A percentile compares a stretch with the other conserved stretches of the same genome.
These are phyloP conservation scores for Torymus aiolomorphi DNA, from an alignment of 2,888 invertebrate species.

Conservation along the genomic window DNA sequence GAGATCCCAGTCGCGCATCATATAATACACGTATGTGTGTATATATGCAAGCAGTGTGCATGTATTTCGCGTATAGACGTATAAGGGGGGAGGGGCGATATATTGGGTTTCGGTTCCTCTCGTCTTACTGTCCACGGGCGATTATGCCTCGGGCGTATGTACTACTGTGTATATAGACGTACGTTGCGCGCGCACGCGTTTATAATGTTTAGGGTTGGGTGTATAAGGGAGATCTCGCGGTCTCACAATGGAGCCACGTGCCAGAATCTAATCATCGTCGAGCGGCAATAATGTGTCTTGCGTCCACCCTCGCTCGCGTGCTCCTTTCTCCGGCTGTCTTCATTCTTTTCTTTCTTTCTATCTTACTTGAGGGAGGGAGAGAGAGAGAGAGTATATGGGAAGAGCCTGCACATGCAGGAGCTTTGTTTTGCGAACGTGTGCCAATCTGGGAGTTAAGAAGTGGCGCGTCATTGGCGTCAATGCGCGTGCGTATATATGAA, in stretches of 20 bases:
- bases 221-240: slow-evolving; percentile 58
- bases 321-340: not conserved
- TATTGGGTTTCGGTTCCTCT: slow-evolving; percentile 60
- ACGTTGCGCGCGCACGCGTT: not conserved
- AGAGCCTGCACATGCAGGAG: slow-evolving; percentile 5
- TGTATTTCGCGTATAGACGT: not conserved
- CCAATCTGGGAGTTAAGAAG: too few relatives aligned
- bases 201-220: not conserved
- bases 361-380: slow-evolving; percentile 21
- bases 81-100: slow-evolving; percentile 42
- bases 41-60: too few relatives aligned
- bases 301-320: slow-evolving; percentile 8
- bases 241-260: slow-evolving; percentile 66
- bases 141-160: slow-evolving; percentile 60
- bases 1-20: slow-evolving; percentile 19
- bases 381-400: too few relatives aligned
- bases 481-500: too few relatives aligned
- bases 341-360: slow-evolving; percentile 32
- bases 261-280: slow-evolving; percentile 68
- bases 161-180: not conserved
- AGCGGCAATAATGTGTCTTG: slow-evolving; percentile 36
- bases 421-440: slow-evolving; percentile 33
- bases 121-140: slow-evolving; percentile 63
- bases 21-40: too few relatives aligned
- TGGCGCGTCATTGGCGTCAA: too few relatives aligned